phyloP scores from a whole-genome alignment of 2,797 vertebrate genomes.

The Botia kubotai region DNA sequence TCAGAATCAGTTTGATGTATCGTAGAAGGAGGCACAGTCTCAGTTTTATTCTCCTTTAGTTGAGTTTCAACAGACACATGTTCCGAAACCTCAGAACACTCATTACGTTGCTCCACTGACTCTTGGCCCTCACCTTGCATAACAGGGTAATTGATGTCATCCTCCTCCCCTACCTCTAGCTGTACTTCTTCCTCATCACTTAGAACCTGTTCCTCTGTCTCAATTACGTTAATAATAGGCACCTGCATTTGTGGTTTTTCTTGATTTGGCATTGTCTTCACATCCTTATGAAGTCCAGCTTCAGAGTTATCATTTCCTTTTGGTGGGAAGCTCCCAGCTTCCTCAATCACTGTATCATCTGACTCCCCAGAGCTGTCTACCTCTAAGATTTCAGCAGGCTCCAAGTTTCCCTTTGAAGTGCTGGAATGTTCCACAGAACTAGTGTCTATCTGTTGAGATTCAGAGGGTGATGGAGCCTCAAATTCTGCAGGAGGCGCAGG shows the following conservation, averaged over 20 bases:
- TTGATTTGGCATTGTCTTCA: constrained; percentile 50
- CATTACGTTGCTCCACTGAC: constrained; percentile 26
- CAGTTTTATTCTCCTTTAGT: constrained; percentile 69
- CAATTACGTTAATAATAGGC: constrained; percentile 84
- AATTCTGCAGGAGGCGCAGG: constrained; percentile 68
- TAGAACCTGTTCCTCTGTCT: constrained; percentile 76
- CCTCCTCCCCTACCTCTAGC: constrained; percentile 60
- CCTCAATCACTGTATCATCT: constrained; percentile 89
- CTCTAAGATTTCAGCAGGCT: constrained; percentile 74
- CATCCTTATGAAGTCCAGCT: constrained; percentile 52
- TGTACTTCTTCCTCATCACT: constrained; percentile 78
- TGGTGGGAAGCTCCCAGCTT: constrained; percentile 58
- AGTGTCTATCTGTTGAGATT: constrained; percentile 10
- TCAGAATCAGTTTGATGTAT: constrained; percentile 74
- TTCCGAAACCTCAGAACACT: constrained; percentile 52
- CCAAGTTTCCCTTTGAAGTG: constrained; percentile 61
- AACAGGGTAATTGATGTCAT: constrained; percentile 68
- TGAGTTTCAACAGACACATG: constrained; percentile 56
- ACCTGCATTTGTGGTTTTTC: constrained; percentile 76
- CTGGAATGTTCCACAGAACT: constrained; percentile 54
- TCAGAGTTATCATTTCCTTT: constrained; percentile 42
- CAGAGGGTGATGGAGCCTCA: constrained; percentile 51
- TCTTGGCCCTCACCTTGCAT: constrained; percentile 63
- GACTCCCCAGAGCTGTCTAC: constrained; percentile 90
- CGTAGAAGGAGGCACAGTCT: constrained; percentile 70